Evolutionary conservation across 2,113 vertebrate species (phyloP), one percentile per base, ranked within the genome.

Genomic region (Irena cyanogastra): DNA sequence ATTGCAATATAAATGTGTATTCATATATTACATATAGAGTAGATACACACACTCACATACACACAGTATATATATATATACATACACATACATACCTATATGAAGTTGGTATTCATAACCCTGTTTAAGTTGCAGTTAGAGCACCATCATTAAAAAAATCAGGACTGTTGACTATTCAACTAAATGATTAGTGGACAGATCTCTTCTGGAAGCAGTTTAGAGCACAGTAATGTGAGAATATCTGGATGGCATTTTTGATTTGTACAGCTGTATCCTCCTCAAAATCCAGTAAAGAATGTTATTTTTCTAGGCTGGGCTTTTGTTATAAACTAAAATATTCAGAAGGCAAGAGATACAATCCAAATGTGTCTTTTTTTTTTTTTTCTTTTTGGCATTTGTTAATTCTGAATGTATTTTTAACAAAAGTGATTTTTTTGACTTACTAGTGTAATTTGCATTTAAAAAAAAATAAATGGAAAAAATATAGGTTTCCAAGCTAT

Each of bases 401-500:
- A 98, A 98, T 98, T 98, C 97, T 97, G 98, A 98, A 98, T 98
- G 98, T 98, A 98, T 98, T 98, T 98, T 98, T 98, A 98, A 98
- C 98, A 96, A 93, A 97, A 98, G 97, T 98, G 98, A 97, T 98
- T 98, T 98, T 98, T 98, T 98, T 93, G 97, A 98, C 98, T 98
- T 98, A 98, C 97, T 98, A 98, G 98, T 98, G 98, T 98, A 98
- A 98, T 98, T 98, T 98, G 98, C 98, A 98, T 98, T 98, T 33
- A 97, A 98, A 98, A 98, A 98, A 98, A 94, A 98, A 98, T 98
- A 98, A 98, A 98, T 95, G 97, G 87, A 97, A 98, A 98, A 97
- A 92, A 84, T 96, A 96, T 69, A 97, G 69, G 95, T 97, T 97
- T 98, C 97, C 56, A 97, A 97, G 97, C 95, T 97, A 93, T 98